phyloP scores from a whole-genome alignment of 2,888 invertebrate species.

The Pimpla rufipes region DNA sequence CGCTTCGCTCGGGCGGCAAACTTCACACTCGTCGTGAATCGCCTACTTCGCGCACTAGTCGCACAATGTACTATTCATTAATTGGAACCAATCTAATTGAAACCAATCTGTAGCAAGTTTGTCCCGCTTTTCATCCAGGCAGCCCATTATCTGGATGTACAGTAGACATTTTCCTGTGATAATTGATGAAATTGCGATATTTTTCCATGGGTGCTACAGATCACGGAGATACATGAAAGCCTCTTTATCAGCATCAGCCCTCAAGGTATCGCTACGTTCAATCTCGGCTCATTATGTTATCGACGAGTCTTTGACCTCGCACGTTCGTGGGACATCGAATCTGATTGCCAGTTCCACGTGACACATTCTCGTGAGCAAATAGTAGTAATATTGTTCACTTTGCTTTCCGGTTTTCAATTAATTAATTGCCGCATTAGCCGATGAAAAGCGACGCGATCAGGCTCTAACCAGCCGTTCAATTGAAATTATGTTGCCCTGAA shows the following conservation, averaged over 20 bases:
- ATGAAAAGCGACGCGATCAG: conserved; percentile 23
- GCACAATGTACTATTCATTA: too few species aligned
- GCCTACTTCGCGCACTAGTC: too few species aligned
- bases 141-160: too few species aligned
- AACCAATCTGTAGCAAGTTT: too few species aligned
- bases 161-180: too few species aligned
- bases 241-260: background rate
- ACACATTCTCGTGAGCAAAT: background rate
- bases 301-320: background rate
- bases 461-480: conserved; percentile 47
- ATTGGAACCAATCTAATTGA: too few species aligned
- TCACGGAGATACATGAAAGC: background rate
- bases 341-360: background rate
- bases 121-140: too few species aligned
- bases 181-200: too few species aligned
- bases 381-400: background rate
- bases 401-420: background rate
- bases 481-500: conserved; percentile 19
- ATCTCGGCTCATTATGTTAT: conserved; percentile 1
- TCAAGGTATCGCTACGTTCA: background rate
- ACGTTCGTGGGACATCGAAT: background rate
- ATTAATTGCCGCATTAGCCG: conserved; percentile 4
- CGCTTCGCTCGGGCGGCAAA: too few species aligned
- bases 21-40: too few species aligned
- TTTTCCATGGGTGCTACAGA: background rate